Evolutionary conservation across 2,888 invertebrate species (phyloP).

Genomic region (Mechanitis messenoides): DNA sequence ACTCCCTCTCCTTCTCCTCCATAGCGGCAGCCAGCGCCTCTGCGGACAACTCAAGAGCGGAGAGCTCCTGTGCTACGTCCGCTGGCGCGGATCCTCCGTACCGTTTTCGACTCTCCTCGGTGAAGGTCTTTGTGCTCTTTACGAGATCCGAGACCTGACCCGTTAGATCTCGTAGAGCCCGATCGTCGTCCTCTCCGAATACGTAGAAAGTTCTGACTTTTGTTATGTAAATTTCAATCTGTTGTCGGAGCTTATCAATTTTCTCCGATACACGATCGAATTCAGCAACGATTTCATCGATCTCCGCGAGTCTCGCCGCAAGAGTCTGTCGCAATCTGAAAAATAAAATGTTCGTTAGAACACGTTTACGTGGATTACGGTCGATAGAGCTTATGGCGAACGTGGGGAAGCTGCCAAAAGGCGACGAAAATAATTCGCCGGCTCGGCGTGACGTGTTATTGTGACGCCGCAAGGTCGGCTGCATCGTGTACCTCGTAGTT

Average conservation of each 20-base stretch:
- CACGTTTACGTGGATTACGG: slow-evolving; percentile 41
- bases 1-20: slow-evolving; percentile 92
- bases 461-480: slow-evolving; percentile 67
- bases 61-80: slow-evolving; percentile 87
- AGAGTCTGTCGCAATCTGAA: slow-evolving; percentile 88
- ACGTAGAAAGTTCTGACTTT: slow-evolving; percentile 85
- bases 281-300: slow-evolving; percentile 84
- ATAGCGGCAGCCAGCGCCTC: slow-evolving; percentile 87
- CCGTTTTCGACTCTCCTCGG: slow-evolving; percentile 76
- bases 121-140: slow-evolving; percentile 75
- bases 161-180: slow-evolving; percentile 76
- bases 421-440: slow-evolving; percentile 70
- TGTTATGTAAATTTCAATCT: slow-evolving; percentile 80
- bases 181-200: slow-evolving; percentile 83
- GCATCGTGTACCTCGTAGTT: slow-evolving; percentile 61
- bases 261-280: slow-evolving; percentile 84
- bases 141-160: slow-evolving; percentile 76
- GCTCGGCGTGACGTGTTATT: slow-evolving; percentile 60
- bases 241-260: slow-evolving; percentile 81
- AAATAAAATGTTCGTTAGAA: slow-evolving; percentile 44
- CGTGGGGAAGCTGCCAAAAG: slow-evolving; percentile 63
- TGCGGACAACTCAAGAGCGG: slow-evolving; percentile 86
- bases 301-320: slow-evolving; percentile 84
- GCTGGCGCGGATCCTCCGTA: slow-evolving; percentile 83
- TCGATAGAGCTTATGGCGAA: slow-evolving; percentile 45